Conservation (phyloP, 2,888 invertebrate genomes). For the Apodemia duryi region DNA sequence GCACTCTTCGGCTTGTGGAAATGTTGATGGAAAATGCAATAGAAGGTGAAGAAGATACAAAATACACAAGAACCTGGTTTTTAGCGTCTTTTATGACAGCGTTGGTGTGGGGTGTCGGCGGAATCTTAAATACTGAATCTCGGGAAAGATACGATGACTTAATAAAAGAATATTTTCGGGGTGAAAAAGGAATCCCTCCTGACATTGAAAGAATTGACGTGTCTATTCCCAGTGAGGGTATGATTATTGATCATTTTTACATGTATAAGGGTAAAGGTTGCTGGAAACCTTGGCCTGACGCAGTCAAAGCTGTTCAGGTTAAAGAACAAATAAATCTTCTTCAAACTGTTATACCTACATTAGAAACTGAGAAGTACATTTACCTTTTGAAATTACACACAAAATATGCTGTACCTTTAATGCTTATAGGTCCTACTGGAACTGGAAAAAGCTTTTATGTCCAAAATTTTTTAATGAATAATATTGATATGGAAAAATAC, state of each 20-base stretch:
- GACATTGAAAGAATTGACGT: slow-evolving; percentile 84
- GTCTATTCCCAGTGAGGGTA: slow-evolving; percentile 86
- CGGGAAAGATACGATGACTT: slow-evolving; percentile 83
- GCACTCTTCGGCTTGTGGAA: slow-evolving; percentile 86
- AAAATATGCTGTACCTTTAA: slow-evolving; percentile 81
- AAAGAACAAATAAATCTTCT: slow-evolving; percentile 82
- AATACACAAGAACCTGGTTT: slow-evolving; percentile 84
- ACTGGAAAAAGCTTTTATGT: slow-evolving; percentile 92
- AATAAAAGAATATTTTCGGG: slow-evolving; percentile 73
- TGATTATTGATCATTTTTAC: slow-evolving; percentile 90
- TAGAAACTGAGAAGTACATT: slow-evolving; percentile 90
- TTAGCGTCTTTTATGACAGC: slow-evolving; percentile 87
- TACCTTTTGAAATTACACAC: slow-evolving; percentile 87
- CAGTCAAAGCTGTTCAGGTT: slow-evolving; percentile 76
- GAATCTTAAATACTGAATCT: slow-evolving; percentile 86
- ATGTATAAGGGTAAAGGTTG: slow-evolving; percentile 89
- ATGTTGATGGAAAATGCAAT: slow-evolving; percentile 88
- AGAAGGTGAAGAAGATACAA: slow-evolving; percentile 84
- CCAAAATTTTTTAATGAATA: slow-evolving; percentile 84
- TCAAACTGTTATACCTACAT: slow-evolving; percentile 90
- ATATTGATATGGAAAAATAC: slow-evolving; percentile 83
- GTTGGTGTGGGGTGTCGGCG: slow-evolving; percentile 91
- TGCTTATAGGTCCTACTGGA: slow-evolving; percentile 91
- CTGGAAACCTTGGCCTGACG: slow-evolving; percentile 93
- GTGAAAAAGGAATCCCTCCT: slow-evolving; percentile 59